phyloP scores from a whole-genome alignment of 2,797 vertebrate genomes.

The Clamator glandarius region DNA sequence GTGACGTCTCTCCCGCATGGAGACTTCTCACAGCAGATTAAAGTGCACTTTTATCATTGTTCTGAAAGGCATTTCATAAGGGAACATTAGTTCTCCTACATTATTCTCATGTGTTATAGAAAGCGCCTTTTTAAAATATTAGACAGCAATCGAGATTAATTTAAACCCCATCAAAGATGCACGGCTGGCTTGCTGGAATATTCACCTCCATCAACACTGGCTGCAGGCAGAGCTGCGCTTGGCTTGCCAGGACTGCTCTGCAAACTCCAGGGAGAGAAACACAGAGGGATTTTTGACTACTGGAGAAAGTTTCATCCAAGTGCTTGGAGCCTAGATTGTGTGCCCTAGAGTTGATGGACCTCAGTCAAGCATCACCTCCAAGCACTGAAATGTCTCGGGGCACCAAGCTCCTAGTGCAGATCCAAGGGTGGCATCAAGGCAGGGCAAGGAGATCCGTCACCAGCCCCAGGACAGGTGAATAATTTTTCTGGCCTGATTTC shows the following conservation, averaged over 20 bases:
- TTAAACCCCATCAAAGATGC: constrained; percentile 23
- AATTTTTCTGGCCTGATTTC: background rate
- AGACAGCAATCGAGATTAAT: constrained; percentile 34
- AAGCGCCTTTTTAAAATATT: constrained; percentile 54
- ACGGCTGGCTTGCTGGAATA: background rate
- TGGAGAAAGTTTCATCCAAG: rapidly evolving
- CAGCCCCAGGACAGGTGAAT: rapidly evolving
- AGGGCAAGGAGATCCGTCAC: background rate
- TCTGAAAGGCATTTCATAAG: constrained; percentile 38
- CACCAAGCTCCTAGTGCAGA: background rate
- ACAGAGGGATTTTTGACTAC: rapidly evolving
- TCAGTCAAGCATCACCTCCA: background rate
- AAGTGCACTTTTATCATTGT: constrained; percentile 27
- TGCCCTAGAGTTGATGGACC: background rate
- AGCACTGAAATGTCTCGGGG: background rate
- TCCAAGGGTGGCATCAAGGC: rapidly evolving
- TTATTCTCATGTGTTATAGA: constrained; percentile 45
- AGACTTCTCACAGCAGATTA: constrained; percentile 40
- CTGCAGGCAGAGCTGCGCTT: background rate
- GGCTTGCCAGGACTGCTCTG: rapidly evolving
- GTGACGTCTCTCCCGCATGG: background rate
- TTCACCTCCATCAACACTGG: rapidly evolving
- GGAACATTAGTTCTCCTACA: constrained; percentile 55
- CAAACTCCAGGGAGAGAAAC: rapidly evolving
- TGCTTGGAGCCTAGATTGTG: rapidly evolving